These are phyloP conservation scores for Muscicapa adusta DNA, from an alignment of 2,113 vertebrate species.

Conservation along the genomic window DNA sequence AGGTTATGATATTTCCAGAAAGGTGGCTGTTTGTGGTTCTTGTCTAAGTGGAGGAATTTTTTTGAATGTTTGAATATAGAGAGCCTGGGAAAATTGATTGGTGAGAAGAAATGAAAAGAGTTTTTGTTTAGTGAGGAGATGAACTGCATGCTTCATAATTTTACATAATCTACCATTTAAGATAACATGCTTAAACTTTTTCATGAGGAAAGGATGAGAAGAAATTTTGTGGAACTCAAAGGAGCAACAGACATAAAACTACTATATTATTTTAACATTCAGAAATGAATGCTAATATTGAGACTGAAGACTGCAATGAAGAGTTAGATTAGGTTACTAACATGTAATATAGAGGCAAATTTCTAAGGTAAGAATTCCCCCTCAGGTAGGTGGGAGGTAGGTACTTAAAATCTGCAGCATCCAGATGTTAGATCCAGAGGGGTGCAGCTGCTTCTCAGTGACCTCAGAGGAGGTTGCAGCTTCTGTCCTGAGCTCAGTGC, in stretches of 20 bases:
- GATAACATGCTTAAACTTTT: not conserved
- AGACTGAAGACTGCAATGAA: not conserved
- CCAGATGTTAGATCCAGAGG: not conserved
- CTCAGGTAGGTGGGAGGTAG: not conserved
- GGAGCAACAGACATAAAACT: slow-evolving; percentile 11
- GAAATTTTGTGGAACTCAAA: slow-evolving; percentile 9
- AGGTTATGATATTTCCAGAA: not conserved
- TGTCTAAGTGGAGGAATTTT: not conserved
- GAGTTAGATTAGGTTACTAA: not conserved
- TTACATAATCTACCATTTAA: not conserved
- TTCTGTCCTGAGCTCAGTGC: not conserved
- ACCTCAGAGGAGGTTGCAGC: not conserved
- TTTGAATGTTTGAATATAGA: not conserved
- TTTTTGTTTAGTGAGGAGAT: not conserved
- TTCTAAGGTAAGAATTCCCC: not conserved
- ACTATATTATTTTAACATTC: not conserved
- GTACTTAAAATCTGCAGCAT: not conserved
- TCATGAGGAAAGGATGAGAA: not conserved
- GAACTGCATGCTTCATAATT: not conserved
- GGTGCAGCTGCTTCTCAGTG: not conserved
- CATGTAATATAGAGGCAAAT: not conserved
- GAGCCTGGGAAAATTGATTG: not conserved
- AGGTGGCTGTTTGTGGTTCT: not conserved
- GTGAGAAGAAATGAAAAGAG: not conserved
- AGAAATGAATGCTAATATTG: not conserved